phyloP scores from a whole-genome alignment of 2,888 invertebrate genomes.

The Scelioninae gen. 1 region DNA sequence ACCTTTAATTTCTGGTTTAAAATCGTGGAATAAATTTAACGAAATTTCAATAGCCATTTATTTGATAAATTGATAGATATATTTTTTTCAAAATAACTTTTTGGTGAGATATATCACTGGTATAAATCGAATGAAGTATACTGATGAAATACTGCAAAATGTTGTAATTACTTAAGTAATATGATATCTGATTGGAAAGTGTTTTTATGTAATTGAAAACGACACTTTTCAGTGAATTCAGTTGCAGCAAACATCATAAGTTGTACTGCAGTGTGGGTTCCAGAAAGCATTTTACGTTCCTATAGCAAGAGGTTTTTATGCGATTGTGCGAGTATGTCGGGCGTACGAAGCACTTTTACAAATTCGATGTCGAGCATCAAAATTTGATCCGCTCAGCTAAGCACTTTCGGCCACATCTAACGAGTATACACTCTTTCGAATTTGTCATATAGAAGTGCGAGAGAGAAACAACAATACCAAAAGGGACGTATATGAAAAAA shows the following conservation, averaged over 20 bases:
- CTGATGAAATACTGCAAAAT: no score
- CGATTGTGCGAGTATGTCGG: constrained; percentile 33
- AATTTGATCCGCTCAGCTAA: constrained; percentile 48
- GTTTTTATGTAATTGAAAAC: no score
- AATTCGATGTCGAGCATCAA: constrained; percentile 44
- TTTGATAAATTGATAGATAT: no score
- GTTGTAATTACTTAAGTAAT: no score
- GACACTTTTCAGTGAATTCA: constrained; percentile 4
- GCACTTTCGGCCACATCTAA: constrained; percentile 41
- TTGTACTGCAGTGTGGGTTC: constrained; percentile 11
- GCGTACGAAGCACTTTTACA: constrained; percentile 48
- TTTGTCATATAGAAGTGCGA: constrained; percentile 18
- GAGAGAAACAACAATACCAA: constrained; percentile 17
- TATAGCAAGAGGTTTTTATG: constrained; percentile 24
- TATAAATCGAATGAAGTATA: no score
- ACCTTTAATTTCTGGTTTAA: no score
- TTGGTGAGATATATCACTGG: no score
- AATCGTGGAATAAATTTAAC: no score
- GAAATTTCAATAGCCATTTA: no score
- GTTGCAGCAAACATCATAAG: constrained; percentile 30
- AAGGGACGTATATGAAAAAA: no score
- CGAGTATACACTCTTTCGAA: constrained; percentile 26
- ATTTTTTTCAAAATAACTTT: no score
- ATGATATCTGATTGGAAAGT: no score
- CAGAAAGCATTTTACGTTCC: constrained; percentile 39